Evolutionary conservation across 2,113 vertebrate species (phyloP), one percentile per base, ranked within the genome.

Genomic region (Hemiprocne comata): DNA sequence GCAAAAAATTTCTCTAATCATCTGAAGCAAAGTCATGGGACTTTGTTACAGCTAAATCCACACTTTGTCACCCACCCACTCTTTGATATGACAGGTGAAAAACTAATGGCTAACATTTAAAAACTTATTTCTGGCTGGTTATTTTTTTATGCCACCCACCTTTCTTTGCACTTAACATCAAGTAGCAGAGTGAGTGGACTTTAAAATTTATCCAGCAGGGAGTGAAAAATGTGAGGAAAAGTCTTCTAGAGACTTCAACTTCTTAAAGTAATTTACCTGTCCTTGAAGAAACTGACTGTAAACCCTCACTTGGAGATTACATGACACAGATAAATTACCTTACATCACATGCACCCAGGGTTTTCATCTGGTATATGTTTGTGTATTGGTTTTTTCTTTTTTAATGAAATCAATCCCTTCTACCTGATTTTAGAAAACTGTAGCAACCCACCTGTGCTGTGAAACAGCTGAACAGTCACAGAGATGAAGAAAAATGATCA

Each of bases 311-410:
- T 85, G 85, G 76, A 95, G 87, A 95, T 92, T 91, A 82, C 54
- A 72, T 93, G 94, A 79, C 94, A 88, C 61, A 94, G 95, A 97
- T 86, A 94, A 95, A 96, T 95, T 92, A 90, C 89, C 55, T 95
- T 57, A 72, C 46, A 93, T 83, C 83, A 91, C 74, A 78, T 13
- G 29, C 33, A 87, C 16, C 36, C 55, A 48, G 55, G 51, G 18
- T 58, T 95, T 95, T 96, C 89, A 42, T 81, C 81, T 87, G 61
- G 18, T 83, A 55, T 74, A 53, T 51, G 61, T 67, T 88, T 88
- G 66, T 80, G 19, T 66, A 88, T 83, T 82, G 66, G 11, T 80
- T 92, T 42, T 93, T 95, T 71, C 55, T 90, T 90, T 83, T 94
- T 93, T 90, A 90, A 90, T 95, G 71, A 86, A 95, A 95, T 95